A percentile compares a stretch with the other conserved stretches of the same genome.
phyloP scores from a whole-genome alignment of 2,113 vertebrate genomes.

The Chauna torquata region DNA sequence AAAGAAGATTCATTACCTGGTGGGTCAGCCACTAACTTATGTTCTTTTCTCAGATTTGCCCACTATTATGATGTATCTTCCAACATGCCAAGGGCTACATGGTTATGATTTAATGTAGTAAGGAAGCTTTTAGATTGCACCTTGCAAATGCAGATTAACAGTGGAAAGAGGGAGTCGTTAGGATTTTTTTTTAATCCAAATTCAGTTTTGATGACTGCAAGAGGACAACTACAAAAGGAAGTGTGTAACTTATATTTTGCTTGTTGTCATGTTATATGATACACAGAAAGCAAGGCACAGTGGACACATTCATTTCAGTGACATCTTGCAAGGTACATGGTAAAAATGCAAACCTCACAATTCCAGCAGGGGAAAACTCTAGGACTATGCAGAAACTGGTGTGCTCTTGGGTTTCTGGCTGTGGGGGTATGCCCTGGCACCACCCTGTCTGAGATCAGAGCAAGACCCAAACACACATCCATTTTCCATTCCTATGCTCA shows the following conservation, averaged over 20 bases:
- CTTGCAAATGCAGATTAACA: background rate
- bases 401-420: background rate
- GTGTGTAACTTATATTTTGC: background rate
- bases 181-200: background rate
- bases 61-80: background rate
- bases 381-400: background rate
- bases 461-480: background rate
- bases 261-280: background rate
- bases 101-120: background rate
- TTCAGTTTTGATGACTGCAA: background rate
- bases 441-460: background rate
- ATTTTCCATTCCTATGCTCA: background rate
- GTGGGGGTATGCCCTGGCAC: background rate
- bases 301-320: background rate
- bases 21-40: background rate
- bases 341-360: background rate
- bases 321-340: background rate
- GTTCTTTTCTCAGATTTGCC: background rate
- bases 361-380: background rate
- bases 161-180: background rate
- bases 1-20: background rate
- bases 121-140: background rate
- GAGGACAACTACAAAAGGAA: background rate
- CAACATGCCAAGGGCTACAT: background rate
- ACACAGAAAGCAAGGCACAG: background rate